phyloP scores from a whole-genome alignment of 2,113 vertebrate genomes.

The Coryphaenoides rupestris region DNA sequence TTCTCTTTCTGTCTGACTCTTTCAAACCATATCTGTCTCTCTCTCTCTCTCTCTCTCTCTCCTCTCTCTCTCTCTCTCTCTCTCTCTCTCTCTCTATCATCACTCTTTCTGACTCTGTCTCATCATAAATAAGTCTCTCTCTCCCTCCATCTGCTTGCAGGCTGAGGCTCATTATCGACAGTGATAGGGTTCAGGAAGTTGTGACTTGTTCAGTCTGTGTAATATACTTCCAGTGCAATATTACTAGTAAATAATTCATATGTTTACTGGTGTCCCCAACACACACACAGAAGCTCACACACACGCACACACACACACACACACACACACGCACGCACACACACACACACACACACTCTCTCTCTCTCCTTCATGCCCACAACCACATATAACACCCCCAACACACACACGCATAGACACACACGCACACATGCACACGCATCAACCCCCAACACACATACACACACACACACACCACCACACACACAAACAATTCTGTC shows the following conservation, averaged over 20 bases:
- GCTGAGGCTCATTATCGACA: slow-evolving; percentile 51
- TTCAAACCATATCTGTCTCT: not conserved
- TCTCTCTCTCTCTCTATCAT: not conserved
- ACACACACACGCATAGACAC: not conserved
- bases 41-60: not conserved
- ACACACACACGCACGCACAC: slow-evolving; percentile 5
- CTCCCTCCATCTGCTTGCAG: slow-evolving; percentile 1
- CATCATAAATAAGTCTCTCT: too few species aligned
- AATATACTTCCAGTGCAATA: slow-evolving; percentile 55
- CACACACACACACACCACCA: too few species aligned
- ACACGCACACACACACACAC: not conserved
- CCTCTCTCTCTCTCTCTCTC: not conserved
- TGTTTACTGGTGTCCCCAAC: slow-evolving; percentile 7
- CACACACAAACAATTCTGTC: too few species aligned
- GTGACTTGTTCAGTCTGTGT: slow-evolving; percentile 53
- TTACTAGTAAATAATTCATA: slow-evolving; percentile 64
- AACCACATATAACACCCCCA: too few species aligned
- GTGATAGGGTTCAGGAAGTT: slow-evolving; percentile 47
- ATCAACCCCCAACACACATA: too few species aligned
- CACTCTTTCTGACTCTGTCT: not conserved
- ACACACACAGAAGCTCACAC: not conserved
- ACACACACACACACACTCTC: not conserved
- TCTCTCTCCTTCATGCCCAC: too few species aligned
- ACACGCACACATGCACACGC: not conserved
- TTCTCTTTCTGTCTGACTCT: not conserved